Evolutionary conservation across 2,797 vertebrate species (phyloP).

Genomic region (Enteromius radiatus): DNA sequence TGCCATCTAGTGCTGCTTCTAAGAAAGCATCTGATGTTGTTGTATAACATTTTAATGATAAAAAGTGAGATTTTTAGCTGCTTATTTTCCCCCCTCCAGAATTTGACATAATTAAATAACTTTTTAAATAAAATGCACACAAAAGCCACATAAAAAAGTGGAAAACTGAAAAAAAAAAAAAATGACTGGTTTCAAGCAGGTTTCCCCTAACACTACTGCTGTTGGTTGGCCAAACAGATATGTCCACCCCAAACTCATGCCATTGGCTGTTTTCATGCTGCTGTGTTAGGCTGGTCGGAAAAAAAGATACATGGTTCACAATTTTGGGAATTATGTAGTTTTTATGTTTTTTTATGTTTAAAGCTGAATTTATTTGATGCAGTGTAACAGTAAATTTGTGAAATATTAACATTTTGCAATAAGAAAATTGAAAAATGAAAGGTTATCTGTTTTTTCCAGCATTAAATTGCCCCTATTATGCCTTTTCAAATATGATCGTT

Average conservation of each 20-base stretch:
- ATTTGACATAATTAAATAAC: not conserved
- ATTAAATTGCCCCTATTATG: too few relatives aligned
- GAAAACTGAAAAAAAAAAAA: not conserved
- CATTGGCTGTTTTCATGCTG: not conserved
- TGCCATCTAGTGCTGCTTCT: constrained; percentile 60
- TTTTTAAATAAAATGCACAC: not conserved
- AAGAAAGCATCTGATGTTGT: constrained; percentile 20
- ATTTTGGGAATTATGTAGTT: not conserved
- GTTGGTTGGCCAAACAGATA: not conserved
- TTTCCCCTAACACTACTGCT: not conserved
- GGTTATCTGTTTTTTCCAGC: too few relatives aligned
- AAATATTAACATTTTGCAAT: too few relatives aligned
- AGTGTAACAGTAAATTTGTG: too few relatives aligned
- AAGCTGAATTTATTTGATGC: not conserved
- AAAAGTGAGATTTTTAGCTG: not conserved
- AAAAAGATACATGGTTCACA: not conserved
- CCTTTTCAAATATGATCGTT: too few relatives aligned
- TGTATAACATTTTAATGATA: not conserved
- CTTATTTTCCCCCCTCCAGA: not conserved
- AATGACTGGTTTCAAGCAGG: not conserved
- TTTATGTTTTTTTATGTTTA: not conserved
- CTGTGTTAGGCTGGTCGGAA: not conserved
- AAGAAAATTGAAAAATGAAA: too few relatives aligned
- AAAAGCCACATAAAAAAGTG: not conserved
- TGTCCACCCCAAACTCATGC: not conserved